A percentile compares a stretch with the other conserved stretches of the same genome.
Evolutionary conservation across 1,140 invertebrate genomes (phyloP).

Genomic region (Rhynchophorus ferrugineus): DNA sequence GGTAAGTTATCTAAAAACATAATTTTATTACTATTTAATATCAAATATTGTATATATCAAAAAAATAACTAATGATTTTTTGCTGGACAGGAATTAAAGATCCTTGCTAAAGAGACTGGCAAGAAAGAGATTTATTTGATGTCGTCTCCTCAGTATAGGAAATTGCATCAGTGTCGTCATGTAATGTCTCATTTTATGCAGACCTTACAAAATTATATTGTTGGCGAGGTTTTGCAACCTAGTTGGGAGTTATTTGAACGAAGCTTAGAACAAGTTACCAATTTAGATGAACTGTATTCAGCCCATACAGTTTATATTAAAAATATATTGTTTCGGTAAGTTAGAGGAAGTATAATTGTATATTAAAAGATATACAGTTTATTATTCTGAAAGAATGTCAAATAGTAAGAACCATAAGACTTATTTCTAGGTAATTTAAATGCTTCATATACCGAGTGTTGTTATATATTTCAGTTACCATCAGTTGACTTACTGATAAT

Average conservation of each 20-base stretch:
- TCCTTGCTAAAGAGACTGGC: conserved; percentile 42
- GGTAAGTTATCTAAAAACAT: conserved; percentile 34
- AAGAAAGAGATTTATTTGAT: conserved; percentile 41
- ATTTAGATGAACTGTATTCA: conserved; percentile 60
- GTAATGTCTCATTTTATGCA: conserved; percentile 66
- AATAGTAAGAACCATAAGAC: no score
- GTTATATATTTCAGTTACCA: no score
- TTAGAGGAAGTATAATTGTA: no score
- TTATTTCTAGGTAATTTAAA: no score
- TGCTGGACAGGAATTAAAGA: conserved; percentile 47
- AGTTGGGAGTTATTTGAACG: conserved; percentile 64
- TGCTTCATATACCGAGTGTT: no score
- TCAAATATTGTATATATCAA: neutral
- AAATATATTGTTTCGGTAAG: conserved; percentile 54
- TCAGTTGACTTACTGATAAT: no score
- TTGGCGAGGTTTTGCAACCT: conserved; percentile 58
- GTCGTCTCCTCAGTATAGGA: conserved; percentile 50
- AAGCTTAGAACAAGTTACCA: conserved; percentile 51
- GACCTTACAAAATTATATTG: conserved; percentile 63
- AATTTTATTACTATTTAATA: neutral
- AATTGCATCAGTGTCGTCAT: conserved; percentile 58
- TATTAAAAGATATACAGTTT: no score
- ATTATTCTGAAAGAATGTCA: no score
- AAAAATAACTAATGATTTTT: no score
- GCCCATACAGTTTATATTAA: conserved; percentile 64